Evolutionary conservation across 2,888 invertebrate species (phyloP).

Genomic region (Erebia palarica): DNA sequence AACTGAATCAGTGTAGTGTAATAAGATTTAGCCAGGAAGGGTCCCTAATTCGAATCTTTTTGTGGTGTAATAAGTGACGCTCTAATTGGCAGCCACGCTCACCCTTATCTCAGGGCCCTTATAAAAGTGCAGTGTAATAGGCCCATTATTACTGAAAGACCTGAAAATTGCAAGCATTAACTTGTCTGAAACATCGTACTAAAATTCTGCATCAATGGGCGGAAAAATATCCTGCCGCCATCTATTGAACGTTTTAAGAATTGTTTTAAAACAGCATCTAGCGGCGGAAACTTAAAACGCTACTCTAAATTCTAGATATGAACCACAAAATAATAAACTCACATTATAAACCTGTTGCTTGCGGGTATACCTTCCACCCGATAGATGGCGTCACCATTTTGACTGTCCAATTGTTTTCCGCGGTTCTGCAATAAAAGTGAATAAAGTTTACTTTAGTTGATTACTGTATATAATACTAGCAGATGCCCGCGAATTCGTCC

Average conservation of each 20-base stretch:
- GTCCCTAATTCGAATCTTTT: too few relatives aligned
- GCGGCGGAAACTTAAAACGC: neutral
- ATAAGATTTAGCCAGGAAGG: too few relatives aligned
- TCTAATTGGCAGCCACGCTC: too few relatives aligned
- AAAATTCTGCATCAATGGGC: too few relatives aligned
- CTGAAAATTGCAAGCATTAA: neutral
- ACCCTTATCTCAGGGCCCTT: too few relatives aligned
- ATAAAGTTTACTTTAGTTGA: constrained; percentile 4
- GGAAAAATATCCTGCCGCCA: neutral
- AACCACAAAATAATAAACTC: constrained; percentile 44
- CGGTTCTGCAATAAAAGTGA: constrained; percentile 52
- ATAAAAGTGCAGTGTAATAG: too few relatives aligned
- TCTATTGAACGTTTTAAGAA: neutral
- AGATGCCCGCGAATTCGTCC: too few relatives aligned
- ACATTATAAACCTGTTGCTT: constrained; percentile 53
- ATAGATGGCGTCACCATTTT: constrained; percentile 63
- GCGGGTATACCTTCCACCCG: constrained; percentile 55
- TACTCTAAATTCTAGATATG: neutral
- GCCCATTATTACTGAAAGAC: neutral
- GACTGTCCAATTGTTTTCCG: constrained; percentile 47
- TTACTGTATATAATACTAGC: neutral
- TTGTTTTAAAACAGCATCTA: constrained; percentile 44
- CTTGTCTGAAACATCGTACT: too few relatives aligned
- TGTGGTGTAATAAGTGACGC: too few relatives aligned
- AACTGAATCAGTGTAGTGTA: too few relatives aligned